Base-by-base conservation (phyloP, 2,797 vertebrate genomes). In the Chanos chanos region DNA sequence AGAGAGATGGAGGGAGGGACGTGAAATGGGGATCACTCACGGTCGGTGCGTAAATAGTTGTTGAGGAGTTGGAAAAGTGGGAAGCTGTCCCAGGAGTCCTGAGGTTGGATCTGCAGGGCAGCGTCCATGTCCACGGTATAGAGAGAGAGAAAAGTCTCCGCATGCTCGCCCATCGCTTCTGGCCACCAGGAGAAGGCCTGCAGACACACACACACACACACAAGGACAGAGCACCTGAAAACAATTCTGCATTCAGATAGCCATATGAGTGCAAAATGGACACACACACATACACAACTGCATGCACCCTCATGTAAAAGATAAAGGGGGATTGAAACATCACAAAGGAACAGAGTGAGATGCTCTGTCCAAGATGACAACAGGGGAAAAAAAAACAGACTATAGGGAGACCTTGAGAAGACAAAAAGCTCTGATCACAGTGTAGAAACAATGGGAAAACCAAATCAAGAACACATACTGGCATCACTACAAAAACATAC, bases 141-240 rank as follows among this genome's bases (percentile, higher is more conserved):
- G 18, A 97, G 85, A 34, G 91, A 89, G 87, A 95, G 87, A 69
- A 99, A 98, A 10, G 84, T 89, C 85, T 97, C 95, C 1, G 94
- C 92, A 8, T 98, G 96, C 57, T 95, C 94, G 1, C 92, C 88
- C 90, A 97, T 68, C 71, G 92, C 74, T 56, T 96, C 94, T 1
- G 93, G 92, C 95, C 95, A 98, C 93, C 92, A 97, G 30, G 92
- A 89, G 22, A 99, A 99, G 0, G 95, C 96, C 96, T 99, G 74
- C 12, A 16, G 8, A 54, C 43, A 57, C 5, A 44, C 7, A 27
- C 2, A 54, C 19, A 52, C 8, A 43, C 40, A 47, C 15, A 53
- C 12, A 28, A 24, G 37, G 13, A 2, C 31, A 13, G 10, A 21
- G 19, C 16, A 36, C 6, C 12, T 16, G 18, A 31, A 2, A 19